Evolutionary conservation across 1,140 invertebrate genomes (phyloP).

Genomic region (Aphis gossypii): DNA sequence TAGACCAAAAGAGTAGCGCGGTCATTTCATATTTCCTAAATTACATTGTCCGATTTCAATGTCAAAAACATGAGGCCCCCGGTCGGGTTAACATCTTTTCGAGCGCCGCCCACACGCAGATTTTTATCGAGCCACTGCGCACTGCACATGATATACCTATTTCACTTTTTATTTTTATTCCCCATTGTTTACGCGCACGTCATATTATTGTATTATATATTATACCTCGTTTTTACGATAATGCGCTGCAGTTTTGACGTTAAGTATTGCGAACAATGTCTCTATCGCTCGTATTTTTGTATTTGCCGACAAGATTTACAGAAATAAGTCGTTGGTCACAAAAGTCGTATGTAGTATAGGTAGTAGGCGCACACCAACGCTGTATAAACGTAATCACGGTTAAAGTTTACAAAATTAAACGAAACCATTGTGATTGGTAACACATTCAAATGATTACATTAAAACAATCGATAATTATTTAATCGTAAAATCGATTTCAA

Average conservation of each 20-base stretch:
- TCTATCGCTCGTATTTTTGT: neutral
- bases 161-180: conserved; percentile 26
- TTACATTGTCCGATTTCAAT: conserved; percentile 57
- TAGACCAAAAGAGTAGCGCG: conserved; percentile 43
- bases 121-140: conserved; percentile 13
- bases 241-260: neutral
- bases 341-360: neutral
- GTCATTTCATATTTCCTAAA: conserved; percentile 35
- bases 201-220: neutral
- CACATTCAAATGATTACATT: too few species aligned
- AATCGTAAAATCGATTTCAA: neutral
- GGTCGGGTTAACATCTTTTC: conserved; percentile 50
- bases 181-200: neutral
- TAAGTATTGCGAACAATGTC: neutral
- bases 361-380: too few species aligned
- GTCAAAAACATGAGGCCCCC: conserved; percentile 44
- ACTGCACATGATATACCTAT: too few species aligned
- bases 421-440: neutral
- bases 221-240: neutral
- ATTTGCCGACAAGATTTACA: neutral
- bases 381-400: neutral
- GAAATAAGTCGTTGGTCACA: neutral
- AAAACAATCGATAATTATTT: too few species aligned
- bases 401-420: too few species aligned
- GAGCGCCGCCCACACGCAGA: conserved; percentile 31